These are phyloP conservation scores for Euschistus heros DNA, from an alignment of 1,140 invertebrate species.

Conservation along the genomic window DNA sequence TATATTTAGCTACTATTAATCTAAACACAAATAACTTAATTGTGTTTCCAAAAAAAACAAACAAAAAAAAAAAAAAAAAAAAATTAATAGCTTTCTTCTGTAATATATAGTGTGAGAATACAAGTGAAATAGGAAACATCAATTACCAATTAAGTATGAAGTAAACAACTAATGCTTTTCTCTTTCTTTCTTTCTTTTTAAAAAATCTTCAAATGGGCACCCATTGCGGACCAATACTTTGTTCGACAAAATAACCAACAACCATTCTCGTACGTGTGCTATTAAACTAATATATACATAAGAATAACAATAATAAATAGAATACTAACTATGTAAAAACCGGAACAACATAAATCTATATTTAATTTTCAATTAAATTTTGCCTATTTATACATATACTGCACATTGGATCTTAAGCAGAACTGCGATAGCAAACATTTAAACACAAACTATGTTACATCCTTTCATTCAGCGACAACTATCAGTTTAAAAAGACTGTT, in stretches of 20 bases:
- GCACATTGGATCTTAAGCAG: background rate
- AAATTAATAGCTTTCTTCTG: no score
- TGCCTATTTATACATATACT: background rate
- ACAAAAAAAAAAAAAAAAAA: no score
- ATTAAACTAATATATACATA: slow-evolving; percentile 7
- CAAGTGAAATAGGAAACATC: no score
- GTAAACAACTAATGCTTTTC: no score
- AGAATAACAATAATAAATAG: slow-evolving; percentile 3
- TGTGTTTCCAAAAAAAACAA: no score
- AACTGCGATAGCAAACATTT: background rate
- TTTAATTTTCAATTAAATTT: background rate
- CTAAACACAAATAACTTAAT: no score
- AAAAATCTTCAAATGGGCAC: background rate
- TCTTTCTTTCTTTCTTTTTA: no score
- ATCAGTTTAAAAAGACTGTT: background rate
- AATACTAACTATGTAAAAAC: background rate
- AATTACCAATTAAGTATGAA: no score
- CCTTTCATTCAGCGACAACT: background rate
- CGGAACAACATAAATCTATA: slow-evolving; percentile 6
- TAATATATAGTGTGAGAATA: no score
- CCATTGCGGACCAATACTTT: background rate
- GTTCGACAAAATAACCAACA: background rate
- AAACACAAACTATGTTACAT: slow-evolving; percentile 9
- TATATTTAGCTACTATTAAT: no score
- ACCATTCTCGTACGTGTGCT: background rate